A percentile compares a stretch with the other conserved stretches of the same genome.
These are phyloP conservation scores for Trichonephila clavipes DNA, from an alignment of 1,140 invertebrate species.

Conservation along the genomic window DNA sequence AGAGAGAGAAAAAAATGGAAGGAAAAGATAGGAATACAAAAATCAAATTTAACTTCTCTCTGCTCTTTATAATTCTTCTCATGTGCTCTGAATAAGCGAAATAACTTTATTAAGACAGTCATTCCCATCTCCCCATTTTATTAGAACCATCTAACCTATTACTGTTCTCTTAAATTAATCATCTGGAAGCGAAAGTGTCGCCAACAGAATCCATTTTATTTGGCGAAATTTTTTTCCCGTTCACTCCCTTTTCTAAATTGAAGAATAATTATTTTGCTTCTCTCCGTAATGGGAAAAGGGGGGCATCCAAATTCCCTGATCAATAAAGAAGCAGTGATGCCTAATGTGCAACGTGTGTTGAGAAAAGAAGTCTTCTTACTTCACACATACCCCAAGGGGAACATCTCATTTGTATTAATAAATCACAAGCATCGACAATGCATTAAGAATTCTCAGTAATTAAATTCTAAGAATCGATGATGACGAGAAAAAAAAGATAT, in stretches of 20 bases:
- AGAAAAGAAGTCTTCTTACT: neutral
- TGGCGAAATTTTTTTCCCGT: neutral
- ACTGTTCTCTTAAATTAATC: constrained; percentile 60
- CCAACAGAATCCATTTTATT: constrained; percentile 37
- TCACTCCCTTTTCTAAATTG: neutral
- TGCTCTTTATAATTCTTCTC: neutral
- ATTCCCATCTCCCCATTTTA: constrained; percentile 10
- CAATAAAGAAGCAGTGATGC: constrained; percentile 18
- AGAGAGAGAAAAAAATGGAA: neutral
- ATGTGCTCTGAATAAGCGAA: neutral
- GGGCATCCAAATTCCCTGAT: constrained; percentile 14
- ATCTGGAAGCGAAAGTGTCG: constrained; percentile 41
- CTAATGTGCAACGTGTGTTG: constrained; percentile 17
- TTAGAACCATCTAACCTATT: constrained; percentile 64
- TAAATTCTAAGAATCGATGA: constrained; percentile 64
- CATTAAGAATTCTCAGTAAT: constrained; percentile 67
- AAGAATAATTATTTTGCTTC: constrained; percentile 71
- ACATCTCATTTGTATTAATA: constrained; percentile 68
- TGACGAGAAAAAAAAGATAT: neutral
- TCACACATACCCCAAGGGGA: constrained; percentile 11
- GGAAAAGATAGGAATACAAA: neutral
- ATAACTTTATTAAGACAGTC: constrained; percentile 46
- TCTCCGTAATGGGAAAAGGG: neutral
- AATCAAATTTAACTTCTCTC: constrained; percentile 25
- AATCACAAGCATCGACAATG: constrained; percentile 59